These are phyloP conservation scores for Phenganax subtilis DNA, from an alignment of 92 coral and sea anemone genomes.

Conservation along the genomic window DNA sequence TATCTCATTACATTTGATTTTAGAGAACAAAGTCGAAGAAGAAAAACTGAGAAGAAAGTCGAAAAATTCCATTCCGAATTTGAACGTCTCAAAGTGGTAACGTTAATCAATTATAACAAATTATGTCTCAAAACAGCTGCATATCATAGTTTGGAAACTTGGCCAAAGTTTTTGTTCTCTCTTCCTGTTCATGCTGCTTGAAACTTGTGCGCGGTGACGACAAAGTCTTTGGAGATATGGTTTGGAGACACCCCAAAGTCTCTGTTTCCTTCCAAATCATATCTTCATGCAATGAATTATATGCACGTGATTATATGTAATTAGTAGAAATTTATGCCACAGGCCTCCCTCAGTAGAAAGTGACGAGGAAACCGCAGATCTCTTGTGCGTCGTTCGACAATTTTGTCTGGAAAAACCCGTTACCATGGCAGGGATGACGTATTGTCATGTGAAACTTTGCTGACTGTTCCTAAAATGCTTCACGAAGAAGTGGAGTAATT, in stretches of 20 bases:
- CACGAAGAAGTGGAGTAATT: neutral
- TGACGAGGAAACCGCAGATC: constrained; percentile 20
- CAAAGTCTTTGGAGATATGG: neutral
- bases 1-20: neutral
- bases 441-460: constrained; percentile 31
- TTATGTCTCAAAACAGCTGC: neutral
- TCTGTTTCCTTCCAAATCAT: neutral
- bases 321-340: neutral
- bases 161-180: too few species aligned
- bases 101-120: neutral
- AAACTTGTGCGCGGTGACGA: neutral
- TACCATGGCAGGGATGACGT: constrained; percentile 36
- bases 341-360: constrained; percentile 19
- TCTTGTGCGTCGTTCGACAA: constrained; percentile 36
- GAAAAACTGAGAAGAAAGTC: neutral
- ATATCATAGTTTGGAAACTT: neutral
- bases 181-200: neutral
- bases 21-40: neutral
- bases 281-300: neutral
- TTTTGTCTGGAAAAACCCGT: constrained; percentile 37
- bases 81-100: neutral
- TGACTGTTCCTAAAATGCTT: neutral
- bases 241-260: neutral
- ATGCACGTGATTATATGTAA: neutral
- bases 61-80: neutral